These are phyloP conservation scores for Dorcus parallelipipedus DNA, from an alignment of 2,888 invertebrate genomes.

Conservation along the genomic window DNA sequence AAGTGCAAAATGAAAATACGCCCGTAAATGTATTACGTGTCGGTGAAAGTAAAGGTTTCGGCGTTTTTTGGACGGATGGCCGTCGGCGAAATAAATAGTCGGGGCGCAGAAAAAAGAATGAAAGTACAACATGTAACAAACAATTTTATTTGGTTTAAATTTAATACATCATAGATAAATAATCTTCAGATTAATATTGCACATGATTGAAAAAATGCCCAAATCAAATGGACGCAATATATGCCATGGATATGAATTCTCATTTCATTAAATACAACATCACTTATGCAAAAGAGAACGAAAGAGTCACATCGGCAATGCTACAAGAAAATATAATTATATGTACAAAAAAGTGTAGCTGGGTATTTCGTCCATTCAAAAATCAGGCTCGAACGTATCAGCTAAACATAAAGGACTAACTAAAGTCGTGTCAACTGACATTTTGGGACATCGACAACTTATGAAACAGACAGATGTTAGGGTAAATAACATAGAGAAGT, in stretches of 20 bases:
- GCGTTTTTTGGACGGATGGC: too few relatives aligned
- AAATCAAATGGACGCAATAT: constrained; percentile 49
- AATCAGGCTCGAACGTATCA: constrained; percentile 35
- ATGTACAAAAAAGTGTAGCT: constrained; percentile 44
- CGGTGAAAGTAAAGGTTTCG: too few relatives aligned
- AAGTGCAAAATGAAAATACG: too few relatives aligned
- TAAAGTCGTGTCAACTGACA: constrained; percentile 38
- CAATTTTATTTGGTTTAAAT: constrained; percentile 51
- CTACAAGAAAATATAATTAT: constrained; percentile 45
- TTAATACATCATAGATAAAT: constrained; percentile 52
- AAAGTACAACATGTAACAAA: constrained; percentile 43
- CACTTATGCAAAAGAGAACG: constrained; percentile 19
- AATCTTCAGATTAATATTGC: constrained; percentile 51
- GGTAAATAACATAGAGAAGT: constrained; percentile 34
- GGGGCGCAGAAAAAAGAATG: too few relatives aligned
- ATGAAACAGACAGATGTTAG: constrained; percentile 25
- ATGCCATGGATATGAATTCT: constrained; percentile 24
- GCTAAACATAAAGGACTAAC: constrained; percentile 41
- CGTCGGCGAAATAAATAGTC: too few relatives aligned
- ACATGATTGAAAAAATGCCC: constrained; percentile 50
- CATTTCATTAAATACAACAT: constrained; percentile 25
- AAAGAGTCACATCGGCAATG: constrained; percentile 39
- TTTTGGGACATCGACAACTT: constrained; percentile 31
- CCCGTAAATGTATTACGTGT: too few relatives aligned
- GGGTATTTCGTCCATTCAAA: constrained; percentile 47